These are phyloP conservation scores for Vanessa atalanta DNA, from an alignment of 1,140 invertebrate genomes.

Conservation along the genomic window DNA sequence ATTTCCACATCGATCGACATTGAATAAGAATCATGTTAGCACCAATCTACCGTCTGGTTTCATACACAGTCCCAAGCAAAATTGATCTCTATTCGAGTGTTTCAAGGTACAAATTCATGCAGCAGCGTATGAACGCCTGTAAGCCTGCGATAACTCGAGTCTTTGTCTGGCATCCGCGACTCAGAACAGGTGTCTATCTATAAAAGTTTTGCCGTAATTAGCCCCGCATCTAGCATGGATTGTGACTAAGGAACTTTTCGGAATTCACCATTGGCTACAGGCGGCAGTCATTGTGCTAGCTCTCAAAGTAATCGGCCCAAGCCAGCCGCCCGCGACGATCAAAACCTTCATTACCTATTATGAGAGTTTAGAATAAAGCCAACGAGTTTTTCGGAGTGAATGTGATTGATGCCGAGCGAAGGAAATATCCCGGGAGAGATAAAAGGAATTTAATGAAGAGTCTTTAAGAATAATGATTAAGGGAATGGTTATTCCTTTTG, in stretches of 20 bases:
- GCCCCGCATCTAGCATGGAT: slow-evolving; percentile 74
- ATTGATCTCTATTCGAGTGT: slow-evolving; percentile 41
- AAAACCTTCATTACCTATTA: slow-evolving; percentile 80
- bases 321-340: slow-evolving; percentile 75
- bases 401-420: slow-evolving; percentile 79
- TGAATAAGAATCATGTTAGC: slow-evolving; percentile 58
- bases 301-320: slow-evolving; percentile 76
- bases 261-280: slow-evolving; percentile 73
- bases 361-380: slow-evolving; percentile 81
- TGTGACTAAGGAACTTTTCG: slow-evolving; percentile 76
- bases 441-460: slow-evolving; percentile 81
- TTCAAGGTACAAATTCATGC: slow-evolving; percentile 53
- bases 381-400: slow-evolving; percentile 80
- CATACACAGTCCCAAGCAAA: slow-evolving; percentile 32
- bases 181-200: slow-evolving; percentile 78
- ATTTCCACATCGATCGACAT: slow-evolving; percentile 57
- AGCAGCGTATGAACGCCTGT: slow-evolving; percentile 48
- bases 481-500: slow-evolving; percentile 79
- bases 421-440: slow-evolving; percentile 79
- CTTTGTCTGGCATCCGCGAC: slow-evolving; percentile 71
- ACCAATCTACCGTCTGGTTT: slow-evolving; percentile 51
- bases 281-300: slow-evolving; percentile 72
- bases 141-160: slow-evolving; percentile 72
- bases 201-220: slow-evolving; percentile 79
- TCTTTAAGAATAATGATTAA: slow-evolving; percentile 81